Evolutionary conservation across 2,797 vertebrate genomes (phyloP).

Genomic region (Hephaestus fuliginosus): DNA sequence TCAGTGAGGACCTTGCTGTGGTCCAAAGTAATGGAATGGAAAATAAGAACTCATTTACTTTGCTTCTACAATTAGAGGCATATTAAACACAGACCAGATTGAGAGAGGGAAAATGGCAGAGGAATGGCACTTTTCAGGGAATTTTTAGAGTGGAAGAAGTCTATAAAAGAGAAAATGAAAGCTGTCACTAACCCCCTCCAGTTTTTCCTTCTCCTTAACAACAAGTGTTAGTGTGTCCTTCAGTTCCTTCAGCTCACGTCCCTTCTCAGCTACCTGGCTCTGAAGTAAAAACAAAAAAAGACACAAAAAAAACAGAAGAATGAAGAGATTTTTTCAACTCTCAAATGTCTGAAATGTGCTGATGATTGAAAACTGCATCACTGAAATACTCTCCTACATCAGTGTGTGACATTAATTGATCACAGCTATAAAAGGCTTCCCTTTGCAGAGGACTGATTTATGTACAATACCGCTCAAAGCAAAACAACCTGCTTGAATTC

Average conservation of each 20-base stretch:
- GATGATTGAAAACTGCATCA: conserved; percentile 37
- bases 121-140: conserved; percentile 67
- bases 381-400: conserved; percentile 34
- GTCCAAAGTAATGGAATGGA: conserved; percentile 87
- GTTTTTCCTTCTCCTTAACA: conserved; percentile 90
- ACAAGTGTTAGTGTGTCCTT: conserved; percentile 88
- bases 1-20: conserved; percentile 80
- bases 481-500: conserved; percentile 81
- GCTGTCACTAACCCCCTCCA: conserved; percentile 84
- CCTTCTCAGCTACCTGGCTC: conserved; percentile 95
- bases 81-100: conserved; percentile 82
- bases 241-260: conserved; percentile 91
- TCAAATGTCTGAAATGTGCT: conserved; percentile 36
- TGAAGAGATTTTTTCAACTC: conserved; percentile 14
- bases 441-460: conserved; percentile 72
- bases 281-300: conserved; percentile 67
- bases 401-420: conserved; percentile 61
- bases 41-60: conserved; percentile 87
- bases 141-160: conserved; percentile 76
- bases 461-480: conserved; percentile 61
- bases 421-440: conserved; percentile 64
- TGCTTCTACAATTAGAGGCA: conserved; percentile 85
- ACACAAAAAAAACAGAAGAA: conserved; percentile 24
- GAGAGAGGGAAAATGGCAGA: conserved; percentile 70
- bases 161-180: conserved; percentile 80